phyloP scores from a whole-genome alignment of 2,113 vertebrate genomes.

The Indri indri region DNA sequence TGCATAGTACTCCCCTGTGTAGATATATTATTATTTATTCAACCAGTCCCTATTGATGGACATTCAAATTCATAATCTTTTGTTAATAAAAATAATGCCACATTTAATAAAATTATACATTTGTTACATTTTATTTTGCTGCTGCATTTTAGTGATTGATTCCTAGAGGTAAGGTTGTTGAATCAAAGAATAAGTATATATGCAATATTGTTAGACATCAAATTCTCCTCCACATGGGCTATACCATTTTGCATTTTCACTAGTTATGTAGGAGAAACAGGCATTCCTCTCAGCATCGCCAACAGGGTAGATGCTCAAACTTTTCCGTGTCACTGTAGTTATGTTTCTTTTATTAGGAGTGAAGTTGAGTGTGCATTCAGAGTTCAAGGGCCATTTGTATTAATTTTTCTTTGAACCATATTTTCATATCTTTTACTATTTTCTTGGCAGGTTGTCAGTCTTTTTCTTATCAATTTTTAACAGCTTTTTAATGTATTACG shows the following conservation, averaged over 20 bases:
- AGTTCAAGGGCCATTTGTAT: neutral
- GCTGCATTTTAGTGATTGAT: neutral
- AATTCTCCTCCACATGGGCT: neutral
- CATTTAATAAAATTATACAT: neutral
- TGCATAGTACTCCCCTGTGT: neutral
- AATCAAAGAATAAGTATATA: neutral
- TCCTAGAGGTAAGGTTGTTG: neutral
- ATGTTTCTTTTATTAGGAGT: neutral
- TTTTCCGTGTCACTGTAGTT: too few relatives aligned
- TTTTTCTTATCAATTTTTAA: neutral
- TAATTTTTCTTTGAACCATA: neutral
- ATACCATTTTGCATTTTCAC: neutral
- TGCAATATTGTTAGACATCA: neutral
- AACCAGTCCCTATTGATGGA: neutral
- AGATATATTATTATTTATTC: neutral
- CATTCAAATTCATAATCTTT: neutral
- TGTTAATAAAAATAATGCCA: neutral
- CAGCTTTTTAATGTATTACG: neutral
- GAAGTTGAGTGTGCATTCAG: neutral
- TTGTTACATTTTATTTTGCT: neutral
- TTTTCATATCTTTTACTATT: neutral
- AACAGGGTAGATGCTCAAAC: too few relatives aligned
- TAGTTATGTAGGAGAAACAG: neutral
- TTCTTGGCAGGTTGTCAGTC: neutral
- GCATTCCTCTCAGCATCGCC: fast-evolving